Percentiles rank a stretch among this genome's conserved stretches.
Conservation (phyloP, 2,113 vertebrate genomes). For the Pseudorhombus dupliciocellatus region DNA sequence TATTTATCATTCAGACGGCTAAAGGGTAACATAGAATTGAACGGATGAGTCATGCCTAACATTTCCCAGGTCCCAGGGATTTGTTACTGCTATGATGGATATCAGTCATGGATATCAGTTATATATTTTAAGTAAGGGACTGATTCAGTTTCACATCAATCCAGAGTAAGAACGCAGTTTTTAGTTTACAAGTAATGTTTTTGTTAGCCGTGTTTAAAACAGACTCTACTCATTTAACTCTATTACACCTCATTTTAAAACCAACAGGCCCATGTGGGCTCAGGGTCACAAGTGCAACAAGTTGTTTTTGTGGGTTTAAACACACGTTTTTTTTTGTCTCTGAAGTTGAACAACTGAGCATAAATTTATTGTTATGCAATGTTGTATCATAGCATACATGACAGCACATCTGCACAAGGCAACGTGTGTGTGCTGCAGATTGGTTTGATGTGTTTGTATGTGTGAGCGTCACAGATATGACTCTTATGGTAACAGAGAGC, state of each 20-base stretch:
- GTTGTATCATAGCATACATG: conserved; percentile 17
- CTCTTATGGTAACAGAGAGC: conserved; percentile 41
- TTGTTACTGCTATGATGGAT: neutral
- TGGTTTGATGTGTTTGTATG: conserved; percentile 34
- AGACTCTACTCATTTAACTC: no score
- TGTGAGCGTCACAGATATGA: conserved; percentile 38
- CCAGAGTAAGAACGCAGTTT: no score
- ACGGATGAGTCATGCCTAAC: neutral
- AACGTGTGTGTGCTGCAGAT: conserved; percentile 24
- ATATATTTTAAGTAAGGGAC: no score
- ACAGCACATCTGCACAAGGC: conserved; percentile 22
- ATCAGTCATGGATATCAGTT: neutral
- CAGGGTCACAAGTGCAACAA: neutral
- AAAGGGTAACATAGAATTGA: neutral
- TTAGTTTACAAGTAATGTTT: no score
- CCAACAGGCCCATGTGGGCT: no score
- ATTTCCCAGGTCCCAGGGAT: neutral
- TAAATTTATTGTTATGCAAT: conserved; percentile 1
- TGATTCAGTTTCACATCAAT: no score
- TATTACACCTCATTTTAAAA: no score
- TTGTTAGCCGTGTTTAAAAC: no score
- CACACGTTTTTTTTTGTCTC: neutral
- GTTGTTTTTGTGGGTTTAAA: conserved; percentile 5
- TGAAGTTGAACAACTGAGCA: neutral
- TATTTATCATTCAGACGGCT: neutral